phyloP scores from a whole-genome alignment of 2,113 vertebrate genomes.

The Axis porcinus region DNA sequence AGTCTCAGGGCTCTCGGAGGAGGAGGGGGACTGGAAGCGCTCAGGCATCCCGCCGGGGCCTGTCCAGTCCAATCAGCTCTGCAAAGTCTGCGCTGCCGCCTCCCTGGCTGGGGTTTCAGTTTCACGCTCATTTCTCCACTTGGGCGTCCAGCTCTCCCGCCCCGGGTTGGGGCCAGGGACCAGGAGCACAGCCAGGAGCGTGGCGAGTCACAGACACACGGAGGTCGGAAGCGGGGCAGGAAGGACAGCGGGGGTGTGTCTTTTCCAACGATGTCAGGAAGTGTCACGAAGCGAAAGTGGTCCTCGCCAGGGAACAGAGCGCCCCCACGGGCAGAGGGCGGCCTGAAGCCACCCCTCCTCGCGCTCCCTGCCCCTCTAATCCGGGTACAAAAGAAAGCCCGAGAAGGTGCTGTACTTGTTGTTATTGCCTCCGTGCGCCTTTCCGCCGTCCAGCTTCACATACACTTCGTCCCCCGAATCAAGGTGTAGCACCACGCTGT shows the following conservation, averaged over 20 bases:
- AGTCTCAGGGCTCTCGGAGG: background rate
- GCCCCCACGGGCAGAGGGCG: background rate
- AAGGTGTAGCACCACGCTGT: conserved; percentile 94
- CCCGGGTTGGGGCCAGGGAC: background rate
- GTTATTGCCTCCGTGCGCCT: conserved; percentile 95
- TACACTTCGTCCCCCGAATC: conserved; percentile 95
- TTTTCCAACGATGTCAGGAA: conserved; percentile 55
- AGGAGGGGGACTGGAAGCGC: background rate
- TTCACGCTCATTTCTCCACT: background rate
- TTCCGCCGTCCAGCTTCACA: conserved; percentile 94
- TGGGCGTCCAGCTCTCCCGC: background rate
- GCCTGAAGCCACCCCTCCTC: conserved; percentile 45
- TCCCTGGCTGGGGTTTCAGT: background rate
- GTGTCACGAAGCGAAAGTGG: background rate
- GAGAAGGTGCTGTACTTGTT: conserved; percentile 99
- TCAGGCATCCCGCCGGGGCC: background rate
- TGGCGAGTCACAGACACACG: background rate
- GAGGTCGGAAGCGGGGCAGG: background rate
- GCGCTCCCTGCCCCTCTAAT: conserved; percentile 76
- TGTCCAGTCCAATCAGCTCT: conserved; percentile 8
- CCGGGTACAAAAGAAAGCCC: conserved; percentile 94
- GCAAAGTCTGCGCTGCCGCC: background rate
- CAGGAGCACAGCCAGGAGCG: background rate
- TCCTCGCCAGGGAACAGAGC: background rate
- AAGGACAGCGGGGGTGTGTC: conserved; percentile 18